Evolutionary conservation across 2,113 vertebrate species (phyloP), one percentile per base, ranked within the genome.

Genomic region (Menidia beryllina): DNA sequence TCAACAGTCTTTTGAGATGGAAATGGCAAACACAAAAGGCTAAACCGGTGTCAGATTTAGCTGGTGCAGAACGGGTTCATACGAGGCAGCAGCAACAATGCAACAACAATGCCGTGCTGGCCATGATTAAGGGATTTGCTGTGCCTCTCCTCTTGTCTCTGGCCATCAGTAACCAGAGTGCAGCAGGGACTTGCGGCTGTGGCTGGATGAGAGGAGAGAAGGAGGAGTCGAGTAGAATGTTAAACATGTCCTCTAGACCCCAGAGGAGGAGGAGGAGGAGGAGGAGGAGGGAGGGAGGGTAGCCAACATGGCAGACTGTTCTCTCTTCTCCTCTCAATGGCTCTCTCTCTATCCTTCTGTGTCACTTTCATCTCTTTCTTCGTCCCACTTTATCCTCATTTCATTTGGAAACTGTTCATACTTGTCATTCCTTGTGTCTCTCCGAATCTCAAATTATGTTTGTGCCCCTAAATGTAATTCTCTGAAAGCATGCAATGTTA

Each of bases 161-260:
- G 82, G 72, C 82, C 88, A 84, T 85, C 83, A 85, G 86, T 71
- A 89, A 82, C 83, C 86, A 82, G 75, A 76, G 78, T 89, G 81
- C 87, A 89, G 87, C 89, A 84, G 80, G 81, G 77, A 77, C 72
- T 71, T 67, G 72, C 80, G 88, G 88, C 81, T 79, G 87, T 89
- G 84, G 86, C 87, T 90, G 89, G 82, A 89, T 87, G 86, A 84
- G 86, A 84, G 75, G 80, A 69, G 64, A 68, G 50, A 52, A 68
- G 79, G 85, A 86, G 85, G 86, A 86, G 86, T 69, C 79, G 87
- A 88, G 86, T 56, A 82, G 92, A 92, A 93, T 93, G 90, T 90
- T 93, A 92, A 93, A 86, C 82, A 82, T 87, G 91, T 92, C 91
- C 92, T 92, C 89, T 88, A 85, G 85, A 87, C 86, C 85, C 82